Base-by-base conservation (phyloP, 64 coral and sea anemone genomes). In the Exaiptasia diaphana region DNA sequence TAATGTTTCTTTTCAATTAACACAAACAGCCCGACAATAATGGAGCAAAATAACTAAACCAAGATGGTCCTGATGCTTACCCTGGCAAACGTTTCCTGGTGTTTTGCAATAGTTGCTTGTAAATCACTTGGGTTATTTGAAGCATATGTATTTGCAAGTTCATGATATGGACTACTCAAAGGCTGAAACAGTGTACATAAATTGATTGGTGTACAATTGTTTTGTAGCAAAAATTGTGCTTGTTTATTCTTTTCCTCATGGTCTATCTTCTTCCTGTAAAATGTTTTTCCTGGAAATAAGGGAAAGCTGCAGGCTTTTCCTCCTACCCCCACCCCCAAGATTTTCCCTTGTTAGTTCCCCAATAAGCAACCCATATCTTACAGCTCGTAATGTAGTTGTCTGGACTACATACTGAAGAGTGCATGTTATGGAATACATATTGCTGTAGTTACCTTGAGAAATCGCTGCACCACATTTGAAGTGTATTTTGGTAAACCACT, bases 381-480 rank as follows among this genome's bases (percentile, higher is more conserved):
- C n/a, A n/a, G n/a, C n/a, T n/a, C n/a, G n/a, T n/a, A n/a, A n/a
- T n/a, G n/a, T n/a, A n/a, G n/a, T n/a, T n/a, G n/a, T n/a, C n/a
- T n/a, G n/a, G n/a, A n/a, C n/a, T n/a, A n/a, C n/a, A n/a, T n/a
- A n/a, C n/a, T n/a, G n/a, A n/a, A n/a, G n/a, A n/a, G n/a, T n/a
- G n/a, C n/a, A n/a, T n/a, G n/a, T n/a, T n/a, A n/a, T n/a, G n/a
- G n/a, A n/a, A n/a, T n/a, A n/a, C n/a, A n/a, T n/a, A n/a, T n/a
- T n/a, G n/a, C n/a, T n/a, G n/a, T n/a, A n/a, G n/a, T n/a, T 68
- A 99, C 95, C 95, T 99, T 99, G 13, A 99, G 80, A 58, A 93
- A 99, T 67, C 90, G 73, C 60, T 88, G 74, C 12, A 99, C 90
- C 34, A 99, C 95, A 89, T 92, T 90, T 82, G 95, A 99, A 38